Conservation (phyloP, 2,888 invertebrate species). For the Atethmia centrago region DNA sequence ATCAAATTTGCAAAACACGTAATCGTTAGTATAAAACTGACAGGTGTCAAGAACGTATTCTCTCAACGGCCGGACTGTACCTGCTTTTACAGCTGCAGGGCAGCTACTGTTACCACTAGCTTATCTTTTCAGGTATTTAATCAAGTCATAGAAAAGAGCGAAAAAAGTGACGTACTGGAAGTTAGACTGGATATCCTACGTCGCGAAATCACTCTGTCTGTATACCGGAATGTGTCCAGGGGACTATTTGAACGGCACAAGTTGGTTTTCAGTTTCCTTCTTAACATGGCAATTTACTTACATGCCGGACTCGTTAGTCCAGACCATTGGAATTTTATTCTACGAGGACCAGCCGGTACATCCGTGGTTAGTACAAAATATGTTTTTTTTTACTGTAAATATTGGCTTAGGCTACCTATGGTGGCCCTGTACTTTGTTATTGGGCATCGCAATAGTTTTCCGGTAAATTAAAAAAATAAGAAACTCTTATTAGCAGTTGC, state of each 20-base stretch:
- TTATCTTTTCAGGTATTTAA: slow-evolving; percentile 92
- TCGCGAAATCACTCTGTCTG: slow-evolving; percentile 94
- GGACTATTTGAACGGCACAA: slow-evolving; percentile 98
- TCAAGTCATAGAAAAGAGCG: slow-evolving; percentile 94
- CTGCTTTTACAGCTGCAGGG: neutral
- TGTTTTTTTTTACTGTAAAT: neutral
- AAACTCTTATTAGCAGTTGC: no score
- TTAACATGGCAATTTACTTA: slow-evolving; percentile 94
- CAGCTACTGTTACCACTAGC: neutral
- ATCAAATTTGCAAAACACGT: no score
- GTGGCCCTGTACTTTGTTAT: neutral
- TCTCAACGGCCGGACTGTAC: no score
- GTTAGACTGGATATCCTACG: slow-evolving; percentile 93
- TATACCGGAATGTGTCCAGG: slow-evolving; percentile 96
- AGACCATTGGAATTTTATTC: slow-evolving; percentile 94
- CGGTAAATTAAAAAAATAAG: neutral
- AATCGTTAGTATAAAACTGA: no score
- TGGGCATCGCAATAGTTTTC: neutral
- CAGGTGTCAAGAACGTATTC: no score
- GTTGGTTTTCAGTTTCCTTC: slow-evolving; percentile 96
- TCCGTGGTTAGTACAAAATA: slow-evolving; percentile 79
- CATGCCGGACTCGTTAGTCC: slow-evolving; percentile 91
- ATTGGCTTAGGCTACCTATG: neutral
- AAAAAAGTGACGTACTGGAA: slow-evolving; percentile 92
- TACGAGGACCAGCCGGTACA: slow-evolving; percentile 93